Evolutionary conservation across 2,888 invertebrate genomes (phyloP).

Genomic region (Norana najaformis): DNA sequence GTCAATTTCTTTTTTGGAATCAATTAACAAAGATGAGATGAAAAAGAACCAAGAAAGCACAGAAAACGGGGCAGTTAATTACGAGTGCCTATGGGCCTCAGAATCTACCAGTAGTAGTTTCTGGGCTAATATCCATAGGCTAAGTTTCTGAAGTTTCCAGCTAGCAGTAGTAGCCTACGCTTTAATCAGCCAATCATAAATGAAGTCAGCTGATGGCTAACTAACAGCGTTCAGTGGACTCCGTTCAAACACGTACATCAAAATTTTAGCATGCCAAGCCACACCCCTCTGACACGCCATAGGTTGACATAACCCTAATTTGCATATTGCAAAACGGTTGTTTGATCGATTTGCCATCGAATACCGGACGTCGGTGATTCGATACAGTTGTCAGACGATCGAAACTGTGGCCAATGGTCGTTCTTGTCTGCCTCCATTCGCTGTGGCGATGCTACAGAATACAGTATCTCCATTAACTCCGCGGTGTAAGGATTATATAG

Average conservation of each 20-base stretch:
- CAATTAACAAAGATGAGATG: too few relatives aligned
- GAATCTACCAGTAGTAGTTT: too few relatives aligned
- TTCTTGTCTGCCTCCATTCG: background rate
- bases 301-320: background rate
- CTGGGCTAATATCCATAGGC: too few relatives aligned
- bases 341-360: constrained; percentile 13
- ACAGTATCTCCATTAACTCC: background rate
- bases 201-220: background rate
- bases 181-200: background rate
- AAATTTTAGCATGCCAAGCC: background rate
- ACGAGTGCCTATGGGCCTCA: too few relatives aligned
- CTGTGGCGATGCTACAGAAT: background rate
- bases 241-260: background rate
- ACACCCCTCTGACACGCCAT: background rate
- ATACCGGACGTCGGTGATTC: background rate
- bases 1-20: too few relatives aligned
- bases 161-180: background rate
- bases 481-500: background rate
- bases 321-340: background rate
- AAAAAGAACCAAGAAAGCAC: too few relatives aligned
- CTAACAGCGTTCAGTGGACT: background rate
- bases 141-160: background rate
- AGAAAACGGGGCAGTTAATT: too few relatives aligned
- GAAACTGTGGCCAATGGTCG: constrained; percentile 13
- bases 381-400: background rate